A percentile compares a stretch with the other conserved stretches of the same genome.
Conservation (phyloP, 2,888 invertebrate genomes). For the Sinhomidia bicolor region DNA sequence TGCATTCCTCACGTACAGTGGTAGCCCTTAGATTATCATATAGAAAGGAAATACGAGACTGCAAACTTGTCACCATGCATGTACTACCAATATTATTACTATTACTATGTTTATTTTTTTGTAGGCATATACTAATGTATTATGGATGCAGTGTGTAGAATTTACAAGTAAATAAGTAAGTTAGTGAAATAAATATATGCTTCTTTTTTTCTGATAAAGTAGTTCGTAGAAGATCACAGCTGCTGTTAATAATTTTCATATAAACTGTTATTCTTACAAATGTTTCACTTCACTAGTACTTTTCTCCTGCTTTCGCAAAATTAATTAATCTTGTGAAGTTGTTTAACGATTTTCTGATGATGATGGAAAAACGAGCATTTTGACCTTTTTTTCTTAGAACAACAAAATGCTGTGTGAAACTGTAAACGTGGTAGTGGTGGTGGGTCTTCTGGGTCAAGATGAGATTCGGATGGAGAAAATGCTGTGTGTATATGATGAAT, state of each 20-base stretch:
- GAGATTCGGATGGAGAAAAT: conserved; percentile 4
- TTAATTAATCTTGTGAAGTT: neutral
- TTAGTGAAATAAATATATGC: neutral
- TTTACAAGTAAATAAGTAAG: too few relatives aligned
- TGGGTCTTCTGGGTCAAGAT: conserved; percentile 2
- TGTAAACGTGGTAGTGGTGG: neutral
- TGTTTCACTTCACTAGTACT: conserved; percentile 8
- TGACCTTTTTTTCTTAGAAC: neutral
- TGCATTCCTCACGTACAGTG: neutral
- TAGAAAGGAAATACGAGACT: too few relatives aligned
- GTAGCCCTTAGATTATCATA: too few relatives aligned
- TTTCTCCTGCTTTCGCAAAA: too few relatives aligned
- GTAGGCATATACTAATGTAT: too few relatives aligned
- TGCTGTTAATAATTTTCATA: neutral
- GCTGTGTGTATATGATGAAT: neutral
- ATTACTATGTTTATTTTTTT: too few relatives aligned
- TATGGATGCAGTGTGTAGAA: too few relatives aligned
- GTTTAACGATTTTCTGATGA: neutral
- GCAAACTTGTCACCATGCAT: too few relatives aligned
- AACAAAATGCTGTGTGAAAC: neutral
- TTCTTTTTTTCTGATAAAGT: neutral
- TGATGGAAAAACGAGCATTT: neutral
- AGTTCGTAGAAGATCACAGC: neutral
- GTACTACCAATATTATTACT: too few relatives aligned
- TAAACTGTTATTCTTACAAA: neutral